Evolutionary conservation across 2,888 invertebrate genomes (phyloP).

Genomic region (Aquatica leii): DNA sequence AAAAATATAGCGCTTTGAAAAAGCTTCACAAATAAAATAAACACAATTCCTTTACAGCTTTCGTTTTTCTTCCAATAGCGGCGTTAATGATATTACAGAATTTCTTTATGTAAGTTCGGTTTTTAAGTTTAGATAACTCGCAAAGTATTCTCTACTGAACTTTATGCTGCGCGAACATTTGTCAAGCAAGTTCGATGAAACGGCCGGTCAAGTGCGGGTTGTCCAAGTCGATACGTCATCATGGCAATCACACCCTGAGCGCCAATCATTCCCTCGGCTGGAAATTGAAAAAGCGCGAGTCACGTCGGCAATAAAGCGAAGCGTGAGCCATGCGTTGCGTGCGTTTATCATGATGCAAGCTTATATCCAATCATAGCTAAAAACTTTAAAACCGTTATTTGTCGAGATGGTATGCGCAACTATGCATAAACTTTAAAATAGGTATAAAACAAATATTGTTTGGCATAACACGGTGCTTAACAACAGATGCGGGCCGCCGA

Average conservation of each 20-base stretch:
- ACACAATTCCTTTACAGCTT: neutral
- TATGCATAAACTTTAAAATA: slow-evolving; percentile 59
- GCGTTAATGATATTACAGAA: neutral
- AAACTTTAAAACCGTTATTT: slow-evolving; percentile 26
- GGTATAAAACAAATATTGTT: slow-evolving; percentile 56
- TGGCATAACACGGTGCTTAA: slow-evolving; percentile 57
- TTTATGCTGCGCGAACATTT: slow-evolving; percentile 31
- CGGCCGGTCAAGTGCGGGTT: slow-evolving; percentile 42
- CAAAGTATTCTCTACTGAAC: slow-evolving; percentile 24
- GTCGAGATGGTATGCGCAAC: slow-evolving; percentile 52
- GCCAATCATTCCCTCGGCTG: slow-evolving; percentile 61
- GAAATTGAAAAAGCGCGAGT: slow-evolving; percentile 63
- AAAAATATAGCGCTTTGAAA: slow-evolving; percentile 30
- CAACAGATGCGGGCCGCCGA: slow-evolving; percentile 52
- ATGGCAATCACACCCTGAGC: slow-evolving; percentile 62
- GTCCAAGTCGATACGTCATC: slow-evolving; percentile 57
- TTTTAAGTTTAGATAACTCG: slow-evolving; percentile 18
- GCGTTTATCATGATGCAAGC: slow-evolving; percentile 58
- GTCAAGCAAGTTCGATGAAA: slow-evolving; percentile 38
- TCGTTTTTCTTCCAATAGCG: too few relatives aligned
- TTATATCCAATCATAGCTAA: slow-evolving; percentile 23
- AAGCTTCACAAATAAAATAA: slow-evolving; percentile 20
- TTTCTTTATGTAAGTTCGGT: neutral
- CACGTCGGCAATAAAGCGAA: slow-evolving; percentile 62
- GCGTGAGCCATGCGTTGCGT: slow-evolving; percentile 59